Percentiles rank a stretch among this genome's conserved stretches.
Evolutionary conservation across 2,888 invertebrate genomes (phyloP).

Genomic region (Merodon equestris): DNA sequence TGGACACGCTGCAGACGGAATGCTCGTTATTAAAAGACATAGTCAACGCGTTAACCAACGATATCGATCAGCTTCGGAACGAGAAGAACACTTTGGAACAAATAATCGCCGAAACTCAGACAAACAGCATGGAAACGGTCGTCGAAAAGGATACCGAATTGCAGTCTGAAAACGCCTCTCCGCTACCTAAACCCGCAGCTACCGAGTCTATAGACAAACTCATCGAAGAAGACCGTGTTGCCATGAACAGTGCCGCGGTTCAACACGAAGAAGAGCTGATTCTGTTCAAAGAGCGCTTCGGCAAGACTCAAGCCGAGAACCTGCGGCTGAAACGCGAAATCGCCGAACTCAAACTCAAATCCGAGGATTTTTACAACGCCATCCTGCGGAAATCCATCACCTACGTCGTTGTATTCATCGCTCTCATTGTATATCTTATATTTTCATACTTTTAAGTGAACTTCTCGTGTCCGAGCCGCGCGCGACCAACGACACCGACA

Average conservation of each 20-base stretch:
- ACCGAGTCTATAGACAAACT: constrained; percentile 66
- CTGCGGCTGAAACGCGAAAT: constrained; percentile 75
- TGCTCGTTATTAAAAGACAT: constrained; percentile 72
- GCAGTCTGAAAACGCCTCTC: background rate
- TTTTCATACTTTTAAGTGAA: constrained; percentile 71
- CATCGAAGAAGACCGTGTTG: constrained; percentile 72
- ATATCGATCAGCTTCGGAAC: constrained; percentile 70
- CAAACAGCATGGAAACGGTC: constrained; percentile 35
- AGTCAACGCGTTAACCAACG: constrained; percentile 69
- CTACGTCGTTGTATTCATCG: constrained; percentile 73
- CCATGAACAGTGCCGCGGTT: constrained; percentile 73
- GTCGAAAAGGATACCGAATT: constrained; percentile 1
- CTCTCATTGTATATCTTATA: constrained; percentile 75
- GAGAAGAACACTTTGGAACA: constrained; percentile 71
- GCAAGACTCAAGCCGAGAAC: constrained; percentile 74
- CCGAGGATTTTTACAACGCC: constrained; percentile 69
- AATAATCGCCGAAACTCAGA: constrained; percentile 55
- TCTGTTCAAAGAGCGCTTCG: constrained; percentile 77
- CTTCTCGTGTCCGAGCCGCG: no score
- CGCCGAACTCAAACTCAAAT: constrained; percentile 72
- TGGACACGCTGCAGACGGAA: constrained; percentile 73
- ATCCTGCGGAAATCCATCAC: constrained; percentile 73
- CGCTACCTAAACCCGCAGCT: background rate
- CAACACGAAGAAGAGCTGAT: constrained; percentile 78
- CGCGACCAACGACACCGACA: background rate